Evolutionary conservation across 2,888 invertebrate genomes (phyloP), one percentile per base, ranked within the genome.

Genomic region (Cenopis cana): DNA sequence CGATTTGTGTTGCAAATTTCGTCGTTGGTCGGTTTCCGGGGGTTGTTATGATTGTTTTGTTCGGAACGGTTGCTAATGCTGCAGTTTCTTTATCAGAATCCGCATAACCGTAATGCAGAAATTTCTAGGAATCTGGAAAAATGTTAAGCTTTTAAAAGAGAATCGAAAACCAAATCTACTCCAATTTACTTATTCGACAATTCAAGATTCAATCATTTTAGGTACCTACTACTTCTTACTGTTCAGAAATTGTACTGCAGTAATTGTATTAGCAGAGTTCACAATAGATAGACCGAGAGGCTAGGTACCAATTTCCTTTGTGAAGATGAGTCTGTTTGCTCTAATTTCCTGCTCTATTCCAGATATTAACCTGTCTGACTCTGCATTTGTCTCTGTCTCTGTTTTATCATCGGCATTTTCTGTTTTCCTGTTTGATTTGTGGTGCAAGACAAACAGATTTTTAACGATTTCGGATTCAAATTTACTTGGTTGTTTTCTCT

Each of bases 1-100:
- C 90, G 90, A 92, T 93, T 92, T 93, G 91, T 87, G 85, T 91
- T 93, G 93, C 92, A 90, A 92, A 91, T 93, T 91, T 81, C 74
- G 73, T 76, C 73, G 76, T 61, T 66, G 55, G 54, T 46, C 55
- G 29, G 49, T 67, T 67, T 61, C 66, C 65, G 65, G 38, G 64
- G 52, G 64, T 64, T 64, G 56, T 66, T 57, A 57, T 66, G 55
- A 56, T 71, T 56, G 60, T 71, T 67, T 71, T 56, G 56, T 61
- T 72, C n/a, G 46, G 33, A 49, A 36, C 55, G 17, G 55, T 64
- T 36, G 46, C 52, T 57, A 36, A 59, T 54, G 24, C 36, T 70
- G 65, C 52, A 52, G n/a, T 54, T 54, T 12, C 38, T 54, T 50
- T 33, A 29, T 29, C n/a, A 38, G 38, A n/a, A 38, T 38, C 52